Percentiles rank a stretch among this genome's conserved stretches.
These are phyloP conservation scores for Diabrotica balteata DNA, from an alignment of 2,888 invertebrate genomes.

Conservation along the genomic window DNA sequence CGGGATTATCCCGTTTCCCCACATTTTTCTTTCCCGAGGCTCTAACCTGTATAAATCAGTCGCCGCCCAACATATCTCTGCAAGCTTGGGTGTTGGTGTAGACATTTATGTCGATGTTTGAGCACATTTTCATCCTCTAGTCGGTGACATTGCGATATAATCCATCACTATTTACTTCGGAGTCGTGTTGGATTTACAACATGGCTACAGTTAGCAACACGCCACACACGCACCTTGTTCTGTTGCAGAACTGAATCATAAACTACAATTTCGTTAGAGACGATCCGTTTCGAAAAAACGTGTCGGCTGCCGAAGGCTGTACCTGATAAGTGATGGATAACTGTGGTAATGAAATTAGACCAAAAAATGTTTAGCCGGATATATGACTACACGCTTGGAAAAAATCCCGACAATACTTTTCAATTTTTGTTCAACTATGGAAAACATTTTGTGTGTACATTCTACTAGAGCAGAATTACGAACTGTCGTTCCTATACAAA, in stretches of 20 bases:
- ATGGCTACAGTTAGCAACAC: constrained; percentile 3
- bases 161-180: constrained; percentile 60
- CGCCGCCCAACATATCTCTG: neutral
- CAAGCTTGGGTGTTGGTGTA: constrained; percentile 29
- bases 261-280: constrained; percentile 43
- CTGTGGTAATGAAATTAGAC: neutral
- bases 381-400: too few relatives aligned
- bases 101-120: constrained; percentile 53
- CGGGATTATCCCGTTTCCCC: neutral
- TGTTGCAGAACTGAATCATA: constrained; percentile 45
- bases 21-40: neutral
- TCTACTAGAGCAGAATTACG: too few relatives aligned
- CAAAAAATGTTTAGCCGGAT: too few relatives aligned
- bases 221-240: constrained; percentile 28
- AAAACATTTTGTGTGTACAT: too few relatives aligned
- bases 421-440: too few relatives aligned
- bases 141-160: constrained; percentile 54
- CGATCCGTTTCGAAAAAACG: constrained; percentile 7
- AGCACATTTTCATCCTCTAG: constrained; percentile 38
- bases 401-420: too few relatives aligned
- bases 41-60: constrained; percentile 4
- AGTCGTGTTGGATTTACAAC: constrained; percentile 56
- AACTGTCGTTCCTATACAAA: too few relatives aligned
- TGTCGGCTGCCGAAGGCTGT: constrained; percentile 1
- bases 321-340: constrained; percentile 24